Conservation (phyloP, 2,797 vertebrate species). For the Hoplostethus atlanticus region DNA sequence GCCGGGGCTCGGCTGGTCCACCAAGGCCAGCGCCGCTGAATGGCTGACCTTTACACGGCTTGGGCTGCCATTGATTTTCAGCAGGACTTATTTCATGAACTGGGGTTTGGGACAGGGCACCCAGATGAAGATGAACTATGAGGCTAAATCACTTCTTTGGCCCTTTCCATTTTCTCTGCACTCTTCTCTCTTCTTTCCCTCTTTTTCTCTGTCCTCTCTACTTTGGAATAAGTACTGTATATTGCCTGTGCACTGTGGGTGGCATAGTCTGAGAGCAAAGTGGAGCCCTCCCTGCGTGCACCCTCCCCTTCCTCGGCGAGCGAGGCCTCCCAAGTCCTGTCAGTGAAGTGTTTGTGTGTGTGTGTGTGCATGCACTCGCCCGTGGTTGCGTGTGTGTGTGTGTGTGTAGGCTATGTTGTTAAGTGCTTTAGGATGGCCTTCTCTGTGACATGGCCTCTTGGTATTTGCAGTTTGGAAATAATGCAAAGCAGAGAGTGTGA, state of each 20-base stretch:
- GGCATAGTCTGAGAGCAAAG: slow-evolving; percentile 61
- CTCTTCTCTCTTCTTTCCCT: slow-evolving; percentile 46
- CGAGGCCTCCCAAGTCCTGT: slow-evolving; percentile 48
- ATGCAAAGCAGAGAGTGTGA: slow-evolving; percentile 69
- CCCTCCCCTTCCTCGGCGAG: slow-evolving; percentile 19
- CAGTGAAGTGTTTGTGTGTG: slow-evolving; percentile 35
- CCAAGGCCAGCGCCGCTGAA: slow-evolving; percentile 83
- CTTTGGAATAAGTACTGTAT: slow-evolving; percentile 56
- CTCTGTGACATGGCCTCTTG: slow-evolving; percentile 64
- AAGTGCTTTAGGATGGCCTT: slow-evolving; percentile 62
- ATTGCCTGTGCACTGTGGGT: slow-evolving; percentile 50
- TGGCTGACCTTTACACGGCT: slow-evolving; percentile 87
- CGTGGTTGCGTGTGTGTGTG: slow-evolving; percentile 24
- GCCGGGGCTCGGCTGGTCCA: slow-evolving; percentile 80
- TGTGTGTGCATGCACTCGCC: slow-evolving; percentile 30
- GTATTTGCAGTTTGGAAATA: slow-evolving; percentile 71
- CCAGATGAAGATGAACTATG: slow-evolving; percentile 90
- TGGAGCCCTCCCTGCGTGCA: slow-evolving; percentile 56
- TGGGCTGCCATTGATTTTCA: slow-evolving; percentile 87
- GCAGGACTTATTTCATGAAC: slow-evolving; percentile 89
- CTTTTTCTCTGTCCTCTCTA: slow-evolving; percentile 49
- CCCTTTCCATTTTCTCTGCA: slow-evolving; percentile 66
- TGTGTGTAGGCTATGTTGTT: slow-evolving; percentile 62
- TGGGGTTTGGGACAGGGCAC: slow-evolving; percentile 83
- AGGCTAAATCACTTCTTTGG: slow-evolving; percentile 82